These are phyloP conservation scores for Orchestes rusci DNA, from an alignment of 2,888 invertebrate species.

Conservation along the genomic window DNA sequence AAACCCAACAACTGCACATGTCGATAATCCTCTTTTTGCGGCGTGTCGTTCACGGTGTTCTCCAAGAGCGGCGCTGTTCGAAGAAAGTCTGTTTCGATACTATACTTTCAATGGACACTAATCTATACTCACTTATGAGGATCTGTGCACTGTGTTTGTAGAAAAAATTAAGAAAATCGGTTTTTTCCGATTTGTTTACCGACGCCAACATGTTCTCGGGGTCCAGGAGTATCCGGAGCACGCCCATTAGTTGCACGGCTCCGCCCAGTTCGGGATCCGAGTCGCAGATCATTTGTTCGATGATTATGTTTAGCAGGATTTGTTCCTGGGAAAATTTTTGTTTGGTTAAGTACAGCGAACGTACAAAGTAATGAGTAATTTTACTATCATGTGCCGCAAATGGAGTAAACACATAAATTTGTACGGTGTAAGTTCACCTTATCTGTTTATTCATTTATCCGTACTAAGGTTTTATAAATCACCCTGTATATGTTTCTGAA, in stretches of 20 bases:
- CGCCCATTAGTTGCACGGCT: constrained; percentile 94
- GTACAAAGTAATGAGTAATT: neutral
- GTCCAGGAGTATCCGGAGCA: constrained; percentile 85
- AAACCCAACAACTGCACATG: constrained; percentile 92
- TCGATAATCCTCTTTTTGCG: constrained; percentile 90
- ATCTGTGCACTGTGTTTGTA: constrained; percentile 98
- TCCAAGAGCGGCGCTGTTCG: constrained; percentile 78
- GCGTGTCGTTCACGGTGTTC: constrained; percentile 85
- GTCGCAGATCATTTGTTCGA: constrained; percentile 97
- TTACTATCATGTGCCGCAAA: too few relatives aligned
- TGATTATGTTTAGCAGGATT: constrained; percentile 91
- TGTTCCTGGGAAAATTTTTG: constrained; percentile 64
- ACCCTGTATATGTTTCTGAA: too few relatives aligned
- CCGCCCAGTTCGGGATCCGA: constrained; percentile 95
- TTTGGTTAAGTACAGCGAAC: too few relatives aligned
- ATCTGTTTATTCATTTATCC: too few relatives aligned
- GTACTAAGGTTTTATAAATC: too few relatives aligned
- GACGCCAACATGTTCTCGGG: constrained; percentile 97
- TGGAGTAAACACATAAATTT: too few relatives aligned
- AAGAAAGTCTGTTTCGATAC: constrained; percentile 18
- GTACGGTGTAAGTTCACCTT: too few relatives aligned
- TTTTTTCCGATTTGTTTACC: constrained; percentile 92
- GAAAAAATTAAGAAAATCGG: constrained; percentile 96
- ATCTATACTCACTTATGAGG: constrained; percentile 62
- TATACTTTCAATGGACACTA: neutral